phyloP scores from a whole-genome alignment of 2,113 vertebrate species.

The Cebus imitator region DNA sequence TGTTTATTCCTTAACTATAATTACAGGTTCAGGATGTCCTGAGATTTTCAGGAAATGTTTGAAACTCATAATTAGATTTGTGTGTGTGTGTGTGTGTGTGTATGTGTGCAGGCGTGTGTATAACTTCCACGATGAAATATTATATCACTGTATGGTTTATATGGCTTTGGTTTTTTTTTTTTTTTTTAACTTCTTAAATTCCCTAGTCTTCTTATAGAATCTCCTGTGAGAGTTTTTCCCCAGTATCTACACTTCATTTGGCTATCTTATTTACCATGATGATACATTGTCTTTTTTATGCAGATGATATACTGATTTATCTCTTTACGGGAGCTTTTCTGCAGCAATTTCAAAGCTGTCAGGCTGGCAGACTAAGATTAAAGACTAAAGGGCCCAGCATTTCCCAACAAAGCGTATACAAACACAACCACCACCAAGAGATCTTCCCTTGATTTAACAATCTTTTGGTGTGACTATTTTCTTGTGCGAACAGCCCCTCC shows the following conservation, averaged over 20 bases:
- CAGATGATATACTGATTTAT: conserved; percentile 70
- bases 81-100: background rate
- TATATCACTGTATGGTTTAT: background rate
- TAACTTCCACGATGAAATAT: background rate
- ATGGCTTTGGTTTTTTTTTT: background rate
- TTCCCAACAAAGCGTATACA: conserved; percentile 54
- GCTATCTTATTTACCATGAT: conserved; percentile 33
- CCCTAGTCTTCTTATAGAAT: background rate
- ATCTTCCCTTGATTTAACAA: background rate
- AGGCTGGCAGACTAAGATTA: conserved; percentile 20
- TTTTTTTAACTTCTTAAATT: background rate
- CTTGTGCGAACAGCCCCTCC: background rate
- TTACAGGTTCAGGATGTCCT: background rate
- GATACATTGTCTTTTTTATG: conserved; percentile 45
- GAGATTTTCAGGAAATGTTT: conserved; percentile 20
- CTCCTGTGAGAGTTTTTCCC: background rate
- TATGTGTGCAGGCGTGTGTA: conserved; percentile 22
- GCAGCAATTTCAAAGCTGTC: conserved; percentile 66
- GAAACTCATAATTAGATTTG: background rate
- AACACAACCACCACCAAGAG: background rate
- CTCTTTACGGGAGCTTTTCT: conserved; percentile 64
- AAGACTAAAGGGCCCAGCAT: conserved; percentile 11
- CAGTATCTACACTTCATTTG: background rate
- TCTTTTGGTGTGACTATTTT: background rate
- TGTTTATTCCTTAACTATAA: background rate